Evolutionary conservation across 2,888 invertebrate species (phyloP).

Genomic region (Carterocephalus palaemon): DNA sequence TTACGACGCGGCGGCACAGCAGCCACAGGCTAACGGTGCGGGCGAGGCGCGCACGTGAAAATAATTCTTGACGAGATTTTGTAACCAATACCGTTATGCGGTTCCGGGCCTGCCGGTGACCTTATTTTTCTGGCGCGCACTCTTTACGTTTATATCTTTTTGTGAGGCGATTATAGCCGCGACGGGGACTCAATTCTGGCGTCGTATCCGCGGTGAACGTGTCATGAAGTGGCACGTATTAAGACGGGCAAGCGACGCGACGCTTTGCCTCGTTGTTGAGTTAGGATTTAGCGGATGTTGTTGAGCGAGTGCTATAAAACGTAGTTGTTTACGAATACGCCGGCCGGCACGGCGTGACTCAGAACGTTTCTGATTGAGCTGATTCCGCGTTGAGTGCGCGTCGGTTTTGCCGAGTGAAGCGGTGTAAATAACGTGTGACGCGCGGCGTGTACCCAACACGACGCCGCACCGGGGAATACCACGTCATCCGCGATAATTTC

Average conservation of each 20-base stretch:
- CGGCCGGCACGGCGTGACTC: slow-evolving; percentile 46
- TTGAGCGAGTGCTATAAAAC: slow-evolving; percentile 32
- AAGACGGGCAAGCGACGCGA: no score
- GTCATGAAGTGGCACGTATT: no score
- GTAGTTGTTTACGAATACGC: slow-evolving; percentile 44
- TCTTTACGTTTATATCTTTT: slow-evolving; percentile 71
- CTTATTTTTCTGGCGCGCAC: slow-evolving; percentile 69
- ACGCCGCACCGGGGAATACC: slow-evolving; percentile 57
- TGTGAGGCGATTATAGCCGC: slow-evolving; percentile 33
- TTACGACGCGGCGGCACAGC: slow-evolving; percentile 51
- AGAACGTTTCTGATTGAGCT: slow-evolving; percentile 47
- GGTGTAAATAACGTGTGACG: slow-evolving; percentile 48
- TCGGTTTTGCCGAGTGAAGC: slow-evolving; percentile 43
- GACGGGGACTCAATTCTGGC: slow-evolving; percentile 14
- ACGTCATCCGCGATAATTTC: slow-evolving; percentile 48
- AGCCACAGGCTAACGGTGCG: slow-evolving; percentile 64
- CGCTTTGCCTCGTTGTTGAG: neutral
- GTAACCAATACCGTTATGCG: slow-evolving; percentile 75
- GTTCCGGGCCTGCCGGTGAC: slow-evolving; percentile 75
- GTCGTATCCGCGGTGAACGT: slow-evolving; percentile 11
- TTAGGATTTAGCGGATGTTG: slow-evolving; percentile 11
- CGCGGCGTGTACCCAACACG: slow-evolving; percentile 26
- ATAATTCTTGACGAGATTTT: slow-evolving; percentile 78
- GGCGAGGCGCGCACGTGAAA: slow-evolving; percentile 70
- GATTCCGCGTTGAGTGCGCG: slow-evolving; percentile 45